These are phyloP conservation scores for Austrolebias charrua DNA, from an alignment of 2,797 vertebrate species.

Conservation along the genomic window DNA sequence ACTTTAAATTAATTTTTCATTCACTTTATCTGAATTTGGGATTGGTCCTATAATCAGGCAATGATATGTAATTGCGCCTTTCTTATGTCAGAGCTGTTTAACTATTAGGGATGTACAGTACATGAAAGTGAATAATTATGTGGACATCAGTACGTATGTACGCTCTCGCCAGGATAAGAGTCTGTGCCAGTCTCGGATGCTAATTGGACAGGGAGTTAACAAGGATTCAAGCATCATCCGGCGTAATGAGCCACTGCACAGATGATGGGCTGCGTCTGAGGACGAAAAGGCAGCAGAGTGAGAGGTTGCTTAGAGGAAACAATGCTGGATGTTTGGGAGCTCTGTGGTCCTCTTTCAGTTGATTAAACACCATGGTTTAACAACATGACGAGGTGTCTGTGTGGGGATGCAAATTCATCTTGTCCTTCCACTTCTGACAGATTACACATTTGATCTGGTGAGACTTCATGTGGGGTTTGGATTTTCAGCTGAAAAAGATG, in stretches of 20 bases:
- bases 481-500: slow-evolving; percentile 11
- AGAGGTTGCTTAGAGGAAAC: slow-evolving; percentile 47
- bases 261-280: slow-evolving; percentile 54
- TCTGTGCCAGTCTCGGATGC: slow-evolving; percentile 68
- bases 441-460: slow-evolving; percentile 38
- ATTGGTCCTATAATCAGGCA: slow-evolving; percentile 14
- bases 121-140: slow-evolving; percentile 62
- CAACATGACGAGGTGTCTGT: slow-evolving; percentile 10
- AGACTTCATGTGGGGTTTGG: slow-evolving; percentile 18
- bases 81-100: slow-evolving; percentile 46
- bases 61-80: slow-evolving; percentile 29
- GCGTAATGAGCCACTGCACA: slow-evolving; percentile 69
- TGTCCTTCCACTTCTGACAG: slow-evolving; percentile 29
- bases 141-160: slow-evolving; percentile 70
- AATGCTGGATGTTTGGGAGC: slow-evolving; percentile 43
- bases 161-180: slow-evolving; percentile 53
- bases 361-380: slow-evolving; percentile 18
- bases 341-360: slow-evolving; percentile 27
- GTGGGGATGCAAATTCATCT: slow-evolving; percentile 15
- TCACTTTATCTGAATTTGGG: slow-evolving; percentile 8
- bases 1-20: no score
- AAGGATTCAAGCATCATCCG: slow-evolving; percentile 73
- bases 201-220: slow-evolving; percentile 80
- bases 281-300: slow-evolving; percentile 40
- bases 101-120: slow-evolving; percentile 61